These are phyloP conservation scores for Sesia apiformis DNA, from an alignment of 2,888 invertebrate genomes.

Conservation along the genomic window DNA sequence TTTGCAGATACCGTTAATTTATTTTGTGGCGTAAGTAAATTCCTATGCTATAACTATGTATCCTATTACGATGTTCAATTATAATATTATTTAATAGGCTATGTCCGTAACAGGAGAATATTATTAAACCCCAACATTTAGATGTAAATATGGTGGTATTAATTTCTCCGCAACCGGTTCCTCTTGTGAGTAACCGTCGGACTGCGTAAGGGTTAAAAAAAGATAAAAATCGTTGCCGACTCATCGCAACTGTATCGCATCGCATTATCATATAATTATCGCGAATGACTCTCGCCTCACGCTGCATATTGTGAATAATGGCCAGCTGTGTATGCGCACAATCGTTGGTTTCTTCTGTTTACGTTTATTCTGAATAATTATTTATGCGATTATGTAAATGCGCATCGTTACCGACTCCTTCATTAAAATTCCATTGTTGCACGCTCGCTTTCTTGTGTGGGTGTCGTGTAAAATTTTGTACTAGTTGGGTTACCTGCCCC, in stretches of 20 bases:
- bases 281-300: constrained; percentile 20
- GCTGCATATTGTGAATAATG: constrained; percentile 23
- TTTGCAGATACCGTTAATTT: too few species aligned
- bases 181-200: background rate
- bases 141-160: too few species aligned
- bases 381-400: constrained; percentile 65
- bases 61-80: too few species aligned
- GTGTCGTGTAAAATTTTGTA: constrained; percentile 34
- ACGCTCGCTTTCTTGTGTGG: constrained; percentile 42
- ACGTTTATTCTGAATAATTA: constrained; percentile 58
- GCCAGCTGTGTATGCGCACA: constrained; percentile 25
- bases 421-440: constrained; percentile 67
- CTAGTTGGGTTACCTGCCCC: constrained; percentile 2
- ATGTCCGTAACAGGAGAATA: too few species aligned
- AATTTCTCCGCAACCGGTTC: background rate
- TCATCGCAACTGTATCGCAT: constrained; percentile 22
- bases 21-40: too few species aligned
- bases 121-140: too few species aligned
- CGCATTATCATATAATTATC: constrained; percentile 38
- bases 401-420: constrained; percentile 48
- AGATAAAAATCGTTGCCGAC: constrained; percentile 6
- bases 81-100: too few species aligned
- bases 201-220: background rate
- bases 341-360: constrained; percentile 37
- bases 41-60: too few species aligned